These are phyloP conservation scores for Palloptera scutellata DNA, from an alignment of 2,888 invertebrate species.

Conservation along the genomic window DNA sequence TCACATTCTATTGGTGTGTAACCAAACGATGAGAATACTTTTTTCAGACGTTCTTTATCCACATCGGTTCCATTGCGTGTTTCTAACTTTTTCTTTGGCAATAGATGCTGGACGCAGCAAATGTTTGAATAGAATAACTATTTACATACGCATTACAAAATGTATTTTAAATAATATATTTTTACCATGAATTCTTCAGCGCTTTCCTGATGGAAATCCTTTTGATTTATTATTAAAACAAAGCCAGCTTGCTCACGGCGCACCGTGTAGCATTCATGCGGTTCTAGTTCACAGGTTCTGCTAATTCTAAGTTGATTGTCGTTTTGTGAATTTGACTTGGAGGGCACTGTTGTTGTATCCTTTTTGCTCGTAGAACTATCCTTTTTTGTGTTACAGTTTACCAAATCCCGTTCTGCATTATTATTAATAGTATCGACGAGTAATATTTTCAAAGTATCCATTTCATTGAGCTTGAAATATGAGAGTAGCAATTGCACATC, in stretches of 20 bases:
- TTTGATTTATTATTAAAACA: slow-evolving; percentile 60
- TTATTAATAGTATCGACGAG: slow-evolving; percentile 47
- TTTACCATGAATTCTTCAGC: slow-evolving; percentile 48
- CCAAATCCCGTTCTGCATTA: slow-evolving; percentile 30
- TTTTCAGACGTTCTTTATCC: slow-evolving; percentile 47
- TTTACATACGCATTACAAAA: slow-evolving; percentile 1
- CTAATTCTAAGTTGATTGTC: neutral
- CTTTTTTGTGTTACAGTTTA: neutral
- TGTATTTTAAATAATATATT: slow-evolving; percentile 5
- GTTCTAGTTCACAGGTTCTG: slow-evolving; percentile 23
- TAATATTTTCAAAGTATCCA: slow-evolving; percentile 45
- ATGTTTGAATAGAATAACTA: slow-evolving; percentile 11
- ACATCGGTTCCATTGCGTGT: slow-evolving; percentile 55
- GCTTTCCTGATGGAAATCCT: slow-evolving; percentile 48
- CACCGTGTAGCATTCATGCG: slow-evolving; percentile 45
- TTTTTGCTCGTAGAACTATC: neutral
- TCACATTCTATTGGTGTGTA: slow-evolving; percentile 48
- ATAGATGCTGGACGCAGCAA: slow-evolving; percentile 39
- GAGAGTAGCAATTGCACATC: slow-evolving; percentile 53
- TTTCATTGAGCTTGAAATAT: slow-evolving; percentile 55
- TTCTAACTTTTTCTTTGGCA: slow-evolving; percentile 43
- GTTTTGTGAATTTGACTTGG: neutral
- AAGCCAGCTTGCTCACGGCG: slow-evolving; percentile 51
- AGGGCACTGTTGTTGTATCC: slow-evolving; percentile 1
- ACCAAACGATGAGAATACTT: slow-evolving; percentile 53